Evolutionary conservation across 2,113 vertebrate species (phyloP).

Genomic region (Enhydra lutris): DNA sequence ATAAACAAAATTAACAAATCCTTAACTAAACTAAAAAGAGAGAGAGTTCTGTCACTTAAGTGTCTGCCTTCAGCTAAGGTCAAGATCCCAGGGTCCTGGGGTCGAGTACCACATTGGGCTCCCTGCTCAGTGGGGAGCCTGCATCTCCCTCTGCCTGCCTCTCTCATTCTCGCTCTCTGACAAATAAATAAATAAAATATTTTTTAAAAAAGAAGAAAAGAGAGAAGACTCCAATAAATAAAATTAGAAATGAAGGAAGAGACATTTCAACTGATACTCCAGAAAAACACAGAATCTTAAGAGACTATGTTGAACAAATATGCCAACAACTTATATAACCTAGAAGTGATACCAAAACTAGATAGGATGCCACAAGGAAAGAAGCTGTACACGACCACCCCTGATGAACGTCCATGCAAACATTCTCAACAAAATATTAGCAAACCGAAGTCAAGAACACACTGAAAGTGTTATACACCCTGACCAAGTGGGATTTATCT

Average conservation of each 20-base stretch:
- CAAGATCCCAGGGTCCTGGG: too few species aligned
- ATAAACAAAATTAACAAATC: neutral
- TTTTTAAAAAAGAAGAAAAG: neutral
- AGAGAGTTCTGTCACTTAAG: too few species aligned
- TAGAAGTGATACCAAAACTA: neutral
- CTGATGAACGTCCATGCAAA: neutral
- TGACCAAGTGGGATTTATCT: neutral
- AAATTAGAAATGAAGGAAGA: neutral
- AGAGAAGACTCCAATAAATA: neutral
- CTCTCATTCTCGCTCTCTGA: too few species aligned
- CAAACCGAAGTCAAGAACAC: neutral
- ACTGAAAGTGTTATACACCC: neutral
- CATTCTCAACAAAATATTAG: neutral
- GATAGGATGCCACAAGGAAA: neutral
- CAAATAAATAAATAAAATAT: too few species aligned
- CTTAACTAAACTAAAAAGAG: neutral
- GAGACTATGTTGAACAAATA: neutral
- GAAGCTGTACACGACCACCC: neutral
- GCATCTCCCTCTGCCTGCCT: too few species aligned
- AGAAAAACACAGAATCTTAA: neutral
- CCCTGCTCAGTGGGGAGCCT: too few species aligned
- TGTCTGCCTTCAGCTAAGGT: too few species aligned
- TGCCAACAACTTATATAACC: neutral
- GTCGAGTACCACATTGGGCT: too few species aligned
- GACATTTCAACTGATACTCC: neutral